Evolutionary conservation across 1,140 invertebrate species (phyloP).

Genomic region (Drosophila ohnishii): DNA sequence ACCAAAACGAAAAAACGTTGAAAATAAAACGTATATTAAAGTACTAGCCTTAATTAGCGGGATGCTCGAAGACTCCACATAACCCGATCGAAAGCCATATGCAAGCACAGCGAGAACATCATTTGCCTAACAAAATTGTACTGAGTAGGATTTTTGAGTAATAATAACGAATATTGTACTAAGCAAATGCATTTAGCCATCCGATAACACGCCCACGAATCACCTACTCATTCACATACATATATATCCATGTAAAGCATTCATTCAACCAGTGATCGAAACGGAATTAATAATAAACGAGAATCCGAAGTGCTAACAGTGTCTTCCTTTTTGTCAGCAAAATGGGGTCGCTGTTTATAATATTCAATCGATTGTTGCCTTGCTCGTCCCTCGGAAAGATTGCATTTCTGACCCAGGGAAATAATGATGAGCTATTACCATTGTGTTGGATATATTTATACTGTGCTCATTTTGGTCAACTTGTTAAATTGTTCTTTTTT

Average conservation of each 20-base stretch:
- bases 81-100: constrained; percentile 11
- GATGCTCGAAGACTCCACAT: constrained; percentile 22
- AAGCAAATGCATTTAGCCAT: constrained; percentile 66
- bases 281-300: constrained; percentile 26
- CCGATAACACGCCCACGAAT: constrained; percentile 17
- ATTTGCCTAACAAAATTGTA: constrained; percentile 68
- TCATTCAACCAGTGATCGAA: constrained; percentile 24
- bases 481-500: too few species aligned
- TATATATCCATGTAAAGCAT: constrained; percentile 26
- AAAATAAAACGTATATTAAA: constrained; percentile 28
- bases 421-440: background rate
- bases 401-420: background rate
- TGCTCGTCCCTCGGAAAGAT: background rate
- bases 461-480: too few species aligned
- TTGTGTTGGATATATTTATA: background rate
- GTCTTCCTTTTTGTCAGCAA: constrained; percentile 1
- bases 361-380: background rate
- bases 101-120: constrained; percentile 11
- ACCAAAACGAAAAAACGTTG: constrained; percentile 34
- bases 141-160: constrained; percentile 64
- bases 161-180: constrained; percentile 55
- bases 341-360: background rate
- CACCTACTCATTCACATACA: constrained; percentile 6
- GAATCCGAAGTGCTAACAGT: constrained; percentile 20
- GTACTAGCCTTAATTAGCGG: constrained; percentile 54